A percentile compares a stretch with the other conserved stretches of the same genome.
phyloP scores from a whole-genome alignment of 1,140 invertebrate genomes.

The Leptopilina clavipes region DNA sequence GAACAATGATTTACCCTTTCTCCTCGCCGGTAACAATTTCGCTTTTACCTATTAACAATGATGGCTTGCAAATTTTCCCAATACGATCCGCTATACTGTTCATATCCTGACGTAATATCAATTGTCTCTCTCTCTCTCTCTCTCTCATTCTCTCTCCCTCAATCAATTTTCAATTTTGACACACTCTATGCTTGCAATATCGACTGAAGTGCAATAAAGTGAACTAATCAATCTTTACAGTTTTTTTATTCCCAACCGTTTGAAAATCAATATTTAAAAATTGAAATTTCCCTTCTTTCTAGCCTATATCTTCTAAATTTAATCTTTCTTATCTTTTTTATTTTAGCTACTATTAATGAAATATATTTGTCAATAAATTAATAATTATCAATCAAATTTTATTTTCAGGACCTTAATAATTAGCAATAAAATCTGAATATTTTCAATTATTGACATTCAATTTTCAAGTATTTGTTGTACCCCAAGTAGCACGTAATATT shows the following conservation, averaged over 20 bases:
- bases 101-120: conserved; percentile 1
- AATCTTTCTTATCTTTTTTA: neutral
- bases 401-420: too few relatives aligned
- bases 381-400: too few relatives aligned
- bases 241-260: neutral
- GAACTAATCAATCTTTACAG: conserved; percentile 16
- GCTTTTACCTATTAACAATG: neutral
- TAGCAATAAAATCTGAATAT: too few relatives aligned
- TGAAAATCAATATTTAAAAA: conserved; percentile 12
- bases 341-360: too few relatives aligned
- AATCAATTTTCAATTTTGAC: conserved; percentile 34
- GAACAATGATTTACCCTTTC: neutral
- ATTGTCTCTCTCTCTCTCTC: neutral
- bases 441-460: too few relatives aligned
- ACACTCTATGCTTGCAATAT: conserved; percentile 15
- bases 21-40: neutral
- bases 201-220: conserved; percentile 20
- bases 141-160: neutral
- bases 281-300: neutral
- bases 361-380: too few relatives aligned
- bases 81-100: conserved; percentile 18
- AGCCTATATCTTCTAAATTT: too few relatives aligned
- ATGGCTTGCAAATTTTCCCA: conserved; percentile 7
- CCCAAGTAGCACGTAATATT: too few relatives aligned
- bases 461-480: too few relatives aligned